These are phyloP conservation scores for Mimas tiliae DNA, from an alignment of 2,888 invertebrate genomes.

Conservation along the genomic window DNA sequence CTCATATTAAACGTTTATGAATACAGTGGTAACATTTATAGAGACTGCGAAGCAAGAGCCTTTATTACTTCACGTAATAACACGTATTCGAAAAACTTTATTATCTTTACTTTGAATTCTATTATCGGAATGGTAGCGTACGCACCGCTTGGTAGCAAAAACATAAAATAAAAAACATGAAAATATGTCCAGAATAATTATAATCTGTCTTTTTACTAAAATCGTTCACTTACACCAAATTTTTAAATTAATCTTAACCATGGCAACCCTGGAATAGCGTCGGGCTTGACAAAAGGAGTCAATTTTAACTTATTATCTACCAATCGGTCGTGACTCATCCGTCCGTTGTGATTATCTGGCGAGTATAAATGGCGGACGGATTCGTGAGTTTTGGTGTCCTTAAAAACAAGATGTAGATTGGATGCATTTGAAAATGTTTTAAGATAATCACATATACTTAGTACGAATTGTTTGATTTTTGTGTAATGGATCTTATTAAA, in stretches of 20 bases:
- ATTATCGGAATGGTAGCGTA: too few relatives aligned
- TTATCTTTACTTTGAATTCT: too few relatives aligned
- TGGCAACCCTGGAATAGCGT: constrained; percentile 29
- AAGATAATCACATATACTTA: constrained; percentile 13
- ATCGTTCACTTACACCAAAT: too few relatives aligned
- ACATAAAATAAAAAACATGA: too few relatives aligned
- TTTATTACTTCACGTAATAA: too few relatives aligned
- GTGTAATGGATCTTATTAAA: neutral
- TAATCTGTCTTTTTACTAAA: too few relatives aligned
- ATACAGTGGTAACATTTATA: too few relatives aligned
- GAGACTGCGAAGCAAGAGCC: too few relatives aligned
- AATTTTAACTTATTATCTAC: constrained; percentile 66
- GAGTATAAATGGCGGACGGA: constrained; percentile 52
- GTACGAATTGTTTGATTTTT: constrained; percentile 1
- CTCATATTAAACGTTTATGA: too few relatives aligned
- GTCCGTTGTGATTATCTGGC: constrained; percentile 68
- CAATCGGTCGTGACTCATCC: constrained; percentile 77
- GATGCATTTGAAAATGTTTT: constrained; percentile 3
- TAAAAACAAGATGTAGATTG: constrained; percentile 28
- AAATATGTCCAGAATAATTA: too few relatives aligned
- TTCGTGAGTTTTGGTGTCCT: constrained; percentile 44
- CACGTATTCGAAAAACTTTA: too few relatives aligned
- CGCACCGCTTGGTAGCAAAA: too few relatives aligned
- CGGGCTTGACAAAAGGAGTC: constrained; percentile 75
- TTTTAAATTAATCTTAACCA: neutral